Conservation (phyloP, 2,113 vertebrate species). For the Casuarius casuarius region DNA sequence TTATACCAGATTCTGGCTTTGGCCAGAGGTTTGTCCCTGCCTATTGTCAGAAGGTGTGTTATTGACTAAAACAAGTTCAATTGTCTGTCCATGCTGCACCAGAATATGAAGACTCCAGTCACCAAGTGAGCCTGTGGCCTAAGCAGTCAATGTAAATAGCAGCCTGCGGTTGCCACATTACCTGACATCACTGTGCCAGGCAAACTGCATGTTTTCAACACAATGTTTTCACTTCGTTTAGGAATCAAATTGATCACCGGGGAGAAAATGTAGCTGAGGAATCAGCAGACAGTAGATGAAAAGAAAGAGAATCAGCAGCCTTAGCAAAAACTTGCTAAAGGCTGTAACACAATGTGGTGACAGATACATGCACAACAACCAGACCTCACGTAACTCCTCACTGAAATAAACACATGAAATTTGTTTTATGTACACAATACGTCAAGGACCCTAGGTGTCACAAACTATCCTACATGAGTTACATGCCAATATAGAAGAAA, state of each 20-base stretch:
- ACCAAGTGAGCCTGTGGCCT: not conserved
- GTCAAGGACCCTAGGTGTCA: not conserved
- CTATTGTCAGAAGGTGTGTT: not conserved
- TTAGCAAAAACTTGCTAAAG: not conserved
- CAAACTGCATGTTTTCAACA: not conserved
- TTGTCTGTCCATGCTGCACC: not conserved
- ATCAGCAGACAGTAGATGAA: not conserved
- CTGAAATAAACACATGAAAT: not conserved
- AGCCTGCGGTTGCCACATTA: not conserved
- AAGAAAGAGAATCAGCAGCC: not conserved
- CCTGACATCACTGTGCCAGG: not conserved
- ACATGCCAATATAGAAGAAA: not conserved
- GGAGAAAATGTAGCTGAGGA: not conserved
- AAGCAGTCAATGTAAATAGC: not conserved
- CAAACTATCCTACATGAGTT: not conserved
- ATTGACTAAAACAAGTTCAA: not conserved
- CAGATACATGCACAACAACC: not conserved
- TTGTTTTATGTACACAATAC: not conserved
- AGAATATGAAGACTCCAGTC: not conserved
- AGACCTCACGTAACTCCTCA: not conserved
- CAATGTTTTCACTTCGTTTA: not conserved
- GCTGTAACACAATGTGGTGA: not conserved
- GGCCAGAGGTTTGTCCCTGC: not conserved
- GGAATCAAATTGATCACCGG: not conserved
- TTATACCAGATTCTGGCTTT: not conserved